Conservation (phyloP, 2,113 vertebrate genomes). For the Oreochromis niloticus region DNA sequence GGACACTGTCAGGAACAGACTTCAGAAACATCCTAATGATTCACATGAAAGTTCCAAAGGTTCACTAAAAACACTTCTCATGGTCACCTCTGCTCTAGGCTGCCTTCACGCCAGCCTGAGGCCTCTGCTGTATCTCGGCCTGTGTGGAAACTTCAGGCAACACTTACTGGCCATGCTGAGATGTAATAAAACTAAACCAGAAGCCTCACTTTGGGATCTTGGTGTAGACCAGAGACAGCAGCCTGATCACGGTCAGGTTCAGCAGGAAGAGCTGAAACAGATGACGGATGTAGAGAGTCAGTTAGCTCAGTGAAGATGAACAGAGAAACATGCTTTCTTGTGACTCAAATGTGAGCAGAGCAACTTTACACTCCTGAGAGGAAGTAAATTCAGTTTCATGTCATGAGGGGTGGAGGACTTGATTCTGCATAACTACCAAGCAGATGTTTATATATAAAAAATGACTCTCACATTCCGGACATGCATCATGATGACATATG, state of each 20-base stretch:
- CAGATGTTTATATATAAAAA: neutral
- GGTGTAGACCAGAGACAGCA: neutral
- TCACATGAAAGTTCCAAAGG: fast-evolving
- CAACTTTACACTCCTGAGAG: neutral
- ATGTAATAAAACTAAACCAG: neutral
- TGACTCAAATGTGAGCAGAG: neutral
- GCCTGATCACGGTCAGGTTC: neutral
- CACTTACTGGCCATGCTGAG: conserved; percentile 45
- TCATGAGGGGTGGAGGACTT: neutral
- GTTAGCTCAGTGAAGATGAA: neutral
- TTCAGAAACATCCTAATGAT: neutral
- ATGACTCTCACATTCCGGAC: neutral
- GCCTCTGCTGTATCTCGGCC: conserved; percentile 76
- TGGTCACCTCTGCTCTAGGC: conserved; percentile 63
- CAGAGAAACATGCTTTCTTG: neutral
- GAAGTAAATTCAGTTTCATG: neutral
- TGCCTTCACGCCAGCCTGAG: conserved; percentile 80
- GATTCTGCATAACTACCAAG: neutral
- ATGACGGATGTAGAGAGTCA: neutral
- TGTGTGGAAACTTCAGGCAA: conserved; percentile 74
- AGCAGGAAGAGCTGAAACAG: neutral
- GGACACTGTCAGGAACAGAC: conserved; percentile 49
- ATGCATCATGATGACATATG: neutral
- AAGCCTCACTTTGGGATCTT: conserved; percentile 51
- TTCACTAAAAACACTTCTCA: conserved; percentile 36